A percentile compares a stretch with the other conserved stretches of the same genome.
Conservation (phyloP, 2,797 vertebrate species). For the Bradypodion pumilum region DNA sequence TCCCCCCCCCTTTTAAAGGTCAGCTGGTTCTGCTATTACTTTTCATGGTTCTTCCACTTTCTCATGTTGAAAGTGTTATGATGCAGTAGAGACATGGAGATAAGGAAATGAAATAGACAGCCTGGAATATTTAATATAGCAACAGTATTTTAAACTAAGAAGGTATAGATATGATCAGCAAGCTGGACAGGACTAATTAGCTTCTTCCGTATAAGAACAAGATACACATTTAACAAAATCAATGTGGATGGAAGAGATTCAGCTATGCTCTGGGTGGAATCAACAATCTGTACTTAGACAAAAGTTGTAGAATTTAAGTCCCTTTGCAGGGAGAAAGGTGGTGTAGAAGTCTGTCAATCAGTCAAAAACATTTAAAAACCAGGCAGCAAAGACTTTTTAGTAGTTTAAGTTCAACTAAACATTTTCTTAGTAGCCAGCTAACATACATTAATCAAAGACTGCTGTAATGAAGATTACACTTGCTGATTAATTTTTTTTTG, state of each 20-base stretch:
- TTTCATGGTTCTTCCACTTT: not conserved
- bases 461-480: not conserved
- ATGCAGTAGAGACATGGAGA: not conserved
- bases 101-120: not conserved
- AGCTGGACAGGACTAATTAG: not conserved
- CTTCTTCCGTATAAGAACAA: not conserved
- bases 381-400: too few relatives aligned
- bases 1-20: too few relatives aligned
- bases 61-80: fast-evolving
- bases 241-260: not conserved
- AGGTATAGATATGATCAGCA: not conserved
- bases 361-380: too few relatives aligned
- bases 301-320: not conserved
- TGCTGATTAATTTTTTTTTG: conserved; percentile 33
- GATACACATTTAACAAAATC: not conserved
- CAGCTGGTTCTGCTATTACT: fast-evolving
- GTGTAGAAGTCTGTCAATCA: too few relatives aligned
- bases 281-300: not conserved
- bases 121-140: not conserved
- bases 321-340: too few relatives aligned
- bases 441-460: not conserved
- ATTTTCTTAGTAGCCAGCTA: not conserved
- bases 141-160: not conserved
- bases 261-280: not conserved
- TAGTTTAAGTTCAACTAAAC: not conserved